Conservation (phyloP, 2,113 vertebrate genomes). For the Catagonus wagneri region DNA sequence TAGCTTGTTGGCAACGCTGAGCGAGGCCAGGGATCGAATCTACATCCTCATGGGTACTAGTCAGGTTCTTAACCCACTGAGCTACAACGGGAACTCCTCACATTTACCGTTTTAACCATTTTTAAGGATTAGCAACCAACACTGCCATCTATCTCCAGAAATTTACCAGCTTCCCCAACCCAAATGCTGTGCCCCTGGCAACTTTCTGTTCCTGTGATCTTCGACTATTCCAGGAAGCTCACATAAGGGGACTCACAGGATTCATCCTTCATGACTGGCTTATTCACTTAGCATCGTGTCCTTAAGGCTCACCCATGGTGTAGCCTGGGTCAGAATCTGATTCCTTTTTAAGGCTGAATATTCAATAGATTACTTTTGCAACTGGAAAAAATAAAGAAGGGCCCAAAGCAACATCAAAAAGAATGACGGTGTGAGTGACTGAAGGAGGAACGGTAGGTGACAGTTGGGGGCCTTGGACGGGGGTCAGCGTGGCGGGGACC, state of each 20-base stretch:
- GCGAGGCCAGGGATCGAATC: no score
- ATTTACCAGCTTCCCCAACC: neutral
- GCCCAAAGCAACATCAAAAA: neutral
- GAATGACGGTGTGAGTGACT: neutral
- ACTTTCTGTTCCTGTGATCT: neutral
- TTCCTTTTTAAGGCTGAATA: neutral
- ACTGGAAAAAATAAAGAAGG: neutral
- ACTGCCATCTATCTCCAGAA: neutral
- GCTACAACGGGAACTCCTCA: no score
- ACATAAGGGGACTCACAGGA: neutral
- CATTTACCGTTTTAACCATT: neutral
- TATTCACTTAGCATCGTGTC: neutral
- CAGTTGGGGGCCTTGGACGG: neutral
- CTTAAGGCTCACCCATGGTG: neutral
- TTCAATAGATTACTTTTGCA: neutral
- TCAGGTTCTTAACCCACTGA: no score
- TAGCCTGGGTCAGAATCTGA: neutral
- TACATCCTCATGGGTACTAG: no score
- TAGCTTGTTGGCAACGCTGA: no score
- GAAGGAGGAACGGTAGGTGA: neutral
- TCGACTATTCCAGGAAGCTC: neutral
- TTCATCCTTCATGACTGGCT: neutral
- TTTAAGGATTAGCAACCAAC: neutral
- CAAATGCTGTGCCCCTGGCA: neutral
- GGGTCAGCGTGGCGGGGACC: neutral